phyloP scores from a whole-genome alignment of 2,113 vertebrate species.

The Pluvialis apricaria region DNA sequence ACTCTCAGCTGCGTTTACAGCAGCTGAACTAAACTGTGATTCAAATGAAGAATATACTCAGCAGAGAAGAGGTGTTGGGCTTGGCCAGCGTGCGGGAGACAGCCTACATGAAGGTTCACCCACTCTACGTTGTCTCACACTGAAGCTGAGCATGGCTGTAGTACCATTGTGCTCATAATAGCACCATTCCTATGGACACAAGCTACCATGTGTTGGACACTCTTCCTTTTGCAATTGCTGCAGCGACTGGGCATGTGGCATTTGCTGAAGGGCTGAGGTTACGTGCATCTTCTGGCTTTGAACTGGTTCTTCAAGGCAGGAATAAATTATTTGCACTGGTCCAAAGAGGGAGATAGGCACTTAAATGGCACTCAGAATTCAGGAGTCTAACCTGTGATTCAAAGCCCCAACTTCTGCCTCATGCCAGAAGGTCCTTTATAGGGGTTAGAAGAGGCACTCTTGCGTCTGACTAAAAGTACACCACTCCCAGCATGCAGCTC shows the following conservation, averaged over 20 bases:
- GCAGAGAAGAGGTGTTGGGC: neutral
- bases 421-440: neutral
- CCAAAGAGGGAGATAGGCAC: neutral
- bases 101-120: neutral
- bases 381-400: neutral
- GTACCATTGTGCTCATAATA: neutral
- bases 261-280: neutral
- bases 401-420: neutral
- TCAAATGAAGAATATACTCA: neutral
- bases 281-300: neutral
- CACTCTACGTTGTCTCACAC: rapidly evolving
- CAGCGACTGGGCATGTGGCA: neutral
- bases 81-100: neutral
- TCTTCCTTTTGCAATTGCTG: neutral
- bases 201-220: neutral
- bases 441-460: neutral
- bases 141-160: neutral
- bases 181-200: neutral
- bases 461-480: neutral
- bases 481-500: neutral
- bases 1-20: neutral
- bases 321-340: neutral
- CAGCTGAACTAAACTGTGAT: neutral
- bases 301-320: neutral
- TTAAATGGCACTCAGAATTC: neutral